Percentiles rank a stretch among this genome's conserved stretches.
These are phyloP conservation scores for Aphelenchoides avenae DNA, from an alignment of 1,140 invertebrate genomes.

Conservation along the genomic window DNA sequence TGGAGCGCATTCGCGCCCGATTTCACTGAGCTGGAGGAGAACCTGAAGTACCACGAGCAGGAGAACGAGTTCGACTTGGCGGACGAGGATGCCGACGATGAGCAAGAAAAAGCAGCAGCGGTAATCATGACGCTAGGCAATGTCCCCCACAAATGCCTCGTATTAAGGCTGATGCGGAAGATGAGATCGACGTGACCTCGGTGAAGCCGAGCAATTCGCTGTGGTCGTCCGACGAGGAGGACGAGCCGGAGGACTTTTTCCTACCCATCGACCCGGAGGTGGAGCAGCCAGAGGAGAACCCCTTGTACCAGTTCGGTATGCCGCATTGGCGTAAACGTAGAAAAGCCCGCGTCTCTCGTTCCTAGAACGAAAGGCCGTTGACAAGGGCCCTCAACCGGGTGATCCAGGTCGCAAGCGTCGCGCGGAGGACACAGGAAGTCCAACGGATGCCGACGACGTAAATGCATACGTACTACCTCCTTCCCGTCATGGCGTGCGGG, in stretches of 20 bases:
- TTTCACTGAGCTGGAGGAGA: slow-evolving; percentile 98
- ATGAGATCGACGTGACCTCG: slow-evolving; percentile 44
- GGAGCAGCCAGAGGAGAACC: no score
- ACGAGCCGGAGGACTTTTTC: slow-evolving; percentile 36
- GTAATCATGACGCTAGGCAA: background rate
- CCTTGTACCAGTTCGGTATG: no score
- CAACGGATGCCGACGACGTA: no score
- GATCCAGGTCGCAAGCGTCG: no score
- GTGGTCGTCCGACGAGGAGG: slow-evolving; percentile 53
- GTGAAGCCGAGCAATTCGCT: slow-evolving; percentile 32
- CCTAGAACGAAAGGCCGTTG: no score
- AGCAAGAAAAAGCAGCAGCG: slow-evolving; percentile 16
- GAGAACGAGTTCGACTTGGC: slow-evolving; percentile 94
- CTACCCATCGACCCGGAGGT: no score
- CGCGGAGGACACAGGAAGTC: no score
- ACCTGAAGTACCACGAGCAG: slow-evolving; percentile 97
- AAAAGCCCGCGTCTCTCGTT: no score
- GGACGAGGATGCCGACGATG: slow-evolving; percentile 75
- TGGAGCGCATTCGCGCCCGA: slow-evolving; percentile 99
- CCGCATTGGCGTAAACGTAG: no score
- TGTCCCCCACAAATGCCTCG: background rate
- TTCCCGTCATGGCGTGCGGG: no score
- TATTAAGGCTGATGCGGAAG: slow-evolving; percentile 30
- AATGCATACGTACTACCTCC: no score
- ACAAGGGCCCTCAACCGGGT: no score